These are phyloP conservation scores for Alectura lathami DNA, from an alignment of 2,113 vertebrate genomes.

Conservation along the genomic window DNA sequence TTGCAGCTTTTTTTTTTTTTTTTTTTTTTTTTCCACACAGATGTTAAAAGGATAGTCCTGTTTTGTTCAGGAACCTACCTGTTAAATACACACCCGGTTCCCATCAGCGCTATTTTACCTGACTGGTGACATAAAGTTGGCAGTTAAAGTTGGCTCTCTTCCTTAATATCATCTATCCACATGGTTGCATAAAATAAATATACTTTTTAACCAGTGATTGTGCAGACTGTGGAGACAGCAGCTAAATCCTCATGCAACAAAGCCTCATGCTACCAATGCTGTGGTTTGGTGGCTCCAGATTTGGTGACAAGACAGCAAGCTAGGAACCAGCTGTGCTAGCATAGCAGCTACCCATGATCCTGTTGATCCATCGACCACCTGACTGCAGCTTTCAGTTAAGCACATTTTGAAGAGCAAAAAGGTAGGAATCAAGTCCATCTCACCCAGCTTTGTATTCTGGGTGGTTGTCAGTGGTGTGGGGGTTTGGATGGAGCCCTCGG, in stretches of 20 bases:
- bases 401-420: neutral
- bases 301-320: neutral
- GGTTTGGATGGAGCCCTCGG: neutral
- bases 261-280: neutral
- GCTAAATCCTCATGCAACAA: neutral
- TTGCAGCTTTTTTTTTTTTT: neutral
- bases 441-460: neutral
- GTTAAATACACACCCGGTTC: neutral
- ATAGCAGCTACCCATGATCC: neutral
- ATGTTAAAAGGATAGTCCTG: neutral
- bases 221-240: neutral
- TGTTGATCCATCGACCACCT: neutral
- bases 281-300: neutral
- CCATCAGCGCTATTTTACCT: neutral
- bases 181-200: neutral
- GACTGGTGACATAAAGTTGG: neutral
- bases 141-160: neutral
- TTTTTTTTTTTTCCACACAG: neutral
- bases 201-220: fast-evolving
- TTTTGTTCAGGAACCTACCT: neutral
- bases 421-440: neutral
- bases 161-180: neutral
- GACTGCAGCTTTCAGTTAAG: neutral
- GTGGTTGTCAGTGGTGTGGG: neutral
- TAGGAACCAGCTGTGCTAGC: neutral